Evolutionary conservation across 2,888 invertebrate genomes (phyloP), one percentile per base, ranked within the genome.

Genomic region (Timema cristinae): DNA sequence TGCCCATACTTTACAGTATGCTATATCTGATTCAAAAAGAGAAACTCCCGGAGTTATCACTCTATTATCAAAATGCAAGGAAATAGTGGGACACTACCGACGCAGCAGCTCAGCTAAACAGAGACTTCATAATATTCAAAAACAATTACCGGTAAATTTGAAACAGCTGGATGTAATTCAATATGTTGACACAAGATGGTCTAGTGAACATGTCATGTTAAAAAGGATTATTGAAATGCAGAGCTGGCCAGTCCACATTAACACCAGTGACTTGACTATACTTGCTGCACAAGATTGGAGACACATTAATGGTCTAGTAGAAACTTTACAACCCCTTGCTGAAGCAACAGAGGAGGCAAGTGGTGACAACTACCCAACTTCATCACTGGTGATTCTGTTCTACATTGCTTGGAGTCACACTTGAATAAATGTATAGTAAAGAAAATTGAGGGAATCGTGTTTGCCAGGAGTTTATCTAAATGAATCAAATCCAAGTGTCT

Each of bases 351-450:
- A 59, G 16, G 59, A 59, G 59, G n/a, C 7, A 11, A 59, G 59
- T 59, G 59, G 59, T n/a, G 59, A 59, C 7, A 59, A 11, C 59
- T 67, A 51, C 15, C 67, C 67, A 11, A 67, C 50, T 50, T 67
- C 16, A 32, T 49, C 13, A 7, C 47, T 49, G 51, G 51, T 49
- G 5, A 67, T 15, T 16, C 68, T 50, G 51, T 50, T 52, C 11
- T 52, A 15, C 50, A 52, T 13, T 67, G 50, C 16, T 67, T 67
- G 11, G 67, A 66, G 6, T 66, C 50, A 49, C 59, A 59, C n/a
- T 7, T 59, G 59, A 59, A n/a, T 15, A 7, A 13, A 7, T 59
- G 59, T 16, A 59, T 59, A 15, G 15, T 7, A 16, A 7, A 11
- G n/a, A 59, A 61, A 61, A 16, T 11, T 5, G 61, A 61, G 6